A percentile compares a stretch with the other conserved stretches of the same genome.
Conservation (phyloP, 1,140 invertebrate species). For the Caenorhabditis briggsae region DNA sequence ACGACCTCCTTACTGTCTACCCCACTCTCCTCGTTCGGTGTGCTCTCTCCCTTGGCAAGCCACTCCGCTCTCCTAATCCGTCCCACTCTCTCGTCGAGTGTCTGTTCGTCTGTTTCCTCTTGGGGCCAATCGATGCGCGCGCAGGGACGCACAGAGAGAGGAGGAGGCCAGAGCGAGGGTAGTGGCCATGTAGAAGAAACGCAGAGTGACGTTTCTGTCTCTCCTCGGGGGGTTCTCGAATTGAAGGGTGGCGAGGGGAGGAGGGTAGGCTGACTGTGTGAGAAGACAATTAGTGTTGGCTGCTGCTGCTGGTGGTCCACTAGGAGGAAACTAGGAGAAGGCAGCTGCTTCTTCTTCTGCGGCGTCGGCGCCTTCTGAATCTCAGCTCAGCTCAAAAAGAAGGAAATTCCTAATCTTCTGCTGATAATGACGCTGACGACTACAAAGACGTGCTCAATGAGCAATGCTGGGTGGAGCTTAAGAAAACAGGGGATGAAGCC, state of each 20-base stretch:
- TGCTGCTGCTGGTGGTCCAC: neutral
- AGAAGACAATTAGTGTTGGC: too few species aligned
- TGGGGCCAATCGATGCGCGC: neutral
- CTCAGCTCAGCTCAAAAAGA: too few species aligned
- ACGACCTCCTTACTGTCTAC: conserved; percentile 6
- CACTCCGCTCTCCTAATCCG: too few species aligned
- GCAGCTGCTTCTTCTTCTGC: too few species aligned
- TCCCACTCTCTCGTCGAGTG: neutral
- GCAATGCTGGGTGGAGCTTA: neutral
- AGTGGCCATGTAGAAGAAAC: conserved; percentile 1
- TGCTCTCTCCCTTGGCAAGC: too few species aligned
- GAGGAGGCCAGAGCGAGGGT: neutral
- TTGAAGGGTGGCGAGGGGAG: neutral
- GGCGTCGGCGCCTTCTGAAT: too few species aligned
- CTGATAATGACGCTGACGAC: neutral
- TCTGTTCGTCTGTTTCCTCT: neutral
- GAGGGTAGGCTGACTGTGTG: too few species aligned
- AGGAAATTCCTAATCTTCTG: too few species aligned
- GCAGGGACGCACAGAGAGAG: too few species aligned
- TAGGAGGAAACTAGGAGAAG: too few species aligned
- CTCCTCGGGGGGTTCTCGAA: too few species aligned
- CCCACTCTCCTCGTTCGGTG: conserved; percentile 8
- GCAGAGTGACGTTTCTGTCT: neutral
- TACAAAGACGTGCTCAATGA: neutral
- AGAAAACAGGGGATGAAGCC: neutral